Base-by-base conservation (phyloP, 2,797 vertebrate genomes). In the Mus spretus region DNA sequence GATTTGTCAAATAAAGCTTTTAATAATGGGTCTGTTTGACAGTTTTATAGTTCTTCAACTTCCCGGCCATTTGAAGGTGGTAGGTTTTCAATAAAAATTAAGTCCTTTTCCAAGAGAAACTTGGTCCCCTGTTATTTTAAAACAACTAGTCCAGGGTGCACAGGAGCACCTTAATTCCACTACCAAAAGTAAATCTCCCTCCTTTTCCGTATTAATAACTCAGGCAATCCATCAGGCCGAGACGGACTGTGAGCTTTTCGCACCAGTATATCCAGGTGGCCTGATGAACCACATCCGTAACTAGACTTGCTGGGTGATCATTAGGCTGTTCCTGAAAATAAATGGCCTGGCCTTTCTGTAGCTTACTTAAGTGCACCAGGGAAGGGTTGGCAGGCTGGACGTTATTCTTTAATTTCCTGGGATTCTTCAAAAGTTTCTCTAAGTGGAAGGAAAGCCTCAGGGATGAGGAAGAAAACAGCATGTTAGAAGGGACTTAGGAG, bases 61-160 rank as follows among this genome's bases (percentile, higher is more conserved):
- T 98, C 98, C 24, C 0, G 91, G 95, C 98, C 98, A 98, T 98
- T 98, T 98, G 98, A 98, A 98, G 98, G 98, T 98, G 98, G 98
- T 98, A 98, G 98, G 98, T 98, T 98, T 99, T 98, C 98, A 98
- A 98, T 98, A 98, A 98, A 99, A 99, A 99, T 99, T 98, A 98
- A 98, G 98, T 98, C 98, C 98, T 98, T 98, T 98, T 98, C 98
- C 96, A 97, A 97, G 97, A 98, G 97, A 98, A 98, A 98, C 97
- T 97, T n/a, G 6, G 98, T 98, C 97, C 98, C 97, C 96, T 97
- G 97, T 98, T 98, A 98, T 98, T 98, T 98, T 98, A 97, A 98
- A 98, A 98, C 97, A 99, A 98, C 97, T 97, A 95, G 98, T 98
- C 98, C 97, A 88, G 90, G 97, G 98, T 98, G 98, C 96, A 96